phyloP scores from a whole-genome alignment of 2,113 vertebrate genomes.

The Larimichthys polyactis region DNA sequence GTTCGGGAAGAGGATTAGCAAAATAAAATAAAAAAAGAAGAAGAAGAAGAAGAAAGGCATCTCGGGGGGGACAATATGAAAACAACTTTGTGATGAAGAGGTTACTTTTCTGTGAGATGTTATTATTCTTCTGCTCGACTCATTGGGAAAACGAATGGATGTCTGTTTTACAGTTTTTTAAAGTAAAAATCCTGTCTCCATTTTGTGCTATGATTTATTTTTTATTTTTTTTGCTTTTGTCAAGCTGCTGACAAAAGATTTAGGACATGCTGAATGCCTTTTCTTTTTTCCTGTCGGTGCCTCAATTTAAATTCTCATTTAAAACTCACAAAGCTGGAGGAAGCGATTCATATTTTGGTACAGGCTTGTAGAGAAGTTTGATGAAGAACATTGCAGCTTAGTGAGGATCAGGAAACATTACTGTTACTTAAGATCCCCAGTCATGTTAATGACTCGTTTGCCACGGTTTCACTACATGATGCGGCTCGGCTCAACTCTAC shows the following conservation, averaged over 20 bases:
- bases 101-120: conserved; percentile 18
- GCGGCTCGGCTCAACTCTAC: too few species aligned
- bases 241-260: conserved; percentile 19
- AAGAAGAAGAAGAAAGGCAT: conserved; percentile 1
- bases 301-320: conserved; percentile 2
- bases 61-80: conserved; percentile 30
- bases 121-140: conserved; percentile 4
- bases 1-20: conserved; percentile 21
- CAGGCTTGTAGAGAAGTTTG: not conserved
- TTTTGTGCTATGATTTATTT: not conserved
- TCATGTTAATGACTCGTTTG: too few species aligned
- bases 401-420: not conserved
- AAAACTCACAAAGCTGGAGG: not conserved
- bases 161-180: conserved; percentile 17
- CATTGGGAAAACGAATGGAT: not conserved
- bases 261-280: not conserved
- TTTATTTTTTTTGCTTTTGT: not conserved
- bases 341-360: not conserved
- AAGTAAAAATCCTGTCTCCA: not conserved
- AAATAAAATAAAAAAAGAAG: not conserved
- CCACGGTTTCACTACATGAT: too few species aligned
- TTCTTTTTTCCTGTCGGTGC: not conserved
- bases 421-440: not conserved
- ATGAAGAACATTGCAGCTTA: not conserved
- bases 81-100: conserved; percentile 52